Evolutionary conservation across 2,113 vertebrate genomes (phyloP), one percentile per base, ranked within the genome.

Genomic region (Forbesichthys agassizii): DNA sequence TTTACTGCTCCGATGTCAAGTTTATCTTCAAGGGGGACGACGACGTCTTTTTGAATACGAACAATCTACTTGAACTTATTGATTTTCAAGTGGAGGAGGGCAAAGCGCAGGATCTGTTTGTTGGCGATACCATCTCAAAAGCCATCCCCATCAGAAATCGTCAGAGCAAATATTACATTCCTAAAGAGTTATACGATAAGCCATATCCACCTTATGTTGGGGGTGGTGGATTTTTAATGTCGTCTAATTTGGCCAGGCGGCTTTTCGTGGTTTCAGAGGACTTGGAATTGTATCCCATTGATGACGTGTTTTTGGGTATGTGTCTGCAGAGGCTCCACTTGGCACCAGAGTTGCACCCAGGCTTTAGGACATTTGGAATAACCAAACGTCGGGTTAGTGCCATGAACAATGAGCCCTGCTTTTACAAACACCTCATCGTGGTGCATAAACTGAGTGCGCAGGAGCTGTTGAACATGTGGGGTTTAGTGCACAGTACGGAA

Each of bases 301-400:
- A 96, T 11, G 94, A 96, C 7, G 94, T 95, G 51, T 95, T 94
- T 81, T 62, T 96, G 86, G 95, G 94, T 18, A 94, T 95, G 94
- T 95, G 94, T 66, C 86, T 95, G 48, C 73, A 90, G 71, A 86
- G n/a, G 49, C 71, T 91, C 0, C 81, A 85, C 0, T 69, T 94
- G 62, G 9, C 71, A 33, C 94, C 95, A 0, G 84, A 94, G 73
- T 56, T 87, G 2, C 95, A 96, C 69, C 69, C 78, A 0, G 94
- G 92, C 0, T 92, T 96, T 77, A 90, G 90, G 84, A 95, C 94
- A 0, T 93, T 89, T 0, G 94, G 95, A 3, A 75, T 95, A 16
- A 85, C 56, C 4, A 75, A 82, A 16, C 92, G 90, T 48, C 85
- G 82, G 3, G 33, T 71, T 2, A 91, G 80, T 53, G 54, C 83